Conservation (phyloP, 2,797 vertebrate genomes). For the Streptopelia turtur region DNA sequence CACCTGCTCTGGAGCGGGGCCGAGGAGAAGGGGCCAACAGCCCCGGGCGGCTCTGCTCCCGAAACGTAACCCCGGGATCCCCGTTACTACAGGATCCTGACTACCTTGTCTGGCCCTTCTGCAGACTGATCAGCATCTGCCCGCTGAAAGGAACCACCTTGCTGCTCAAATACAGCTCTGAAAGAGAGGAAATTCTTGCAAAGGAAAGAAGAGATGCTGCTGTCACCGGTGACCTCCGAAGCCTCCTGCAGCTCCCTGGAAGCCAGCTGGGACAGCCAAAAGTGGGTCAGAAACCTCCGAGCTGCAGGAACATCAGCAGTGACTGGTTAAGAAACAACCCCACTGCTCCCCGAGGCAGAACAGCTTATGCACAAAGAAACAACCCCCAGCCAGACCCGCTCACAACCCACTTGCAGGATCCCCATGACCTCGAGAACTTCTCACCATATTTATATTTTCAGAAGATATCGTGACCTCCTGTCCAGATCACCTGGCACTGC, state of each 20-base stretch:
- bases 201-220: neutral
- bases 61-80: neutral
- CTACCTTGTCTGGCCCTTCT: neutral
- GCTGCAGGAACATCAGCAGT: neutral
- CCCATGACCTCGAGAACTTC: neutral
- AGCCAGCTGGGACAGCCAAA: neutral
- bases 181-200: neutral
- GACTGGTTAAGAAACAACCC: neutral
- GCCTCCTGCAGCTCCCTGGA: neutral
- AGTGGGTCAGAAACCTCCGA: neutral
- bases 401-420: neutral
- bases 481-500: neutral
- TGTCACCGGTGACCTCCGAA: neutral
- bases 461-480: neutral
- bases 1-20: neutral
- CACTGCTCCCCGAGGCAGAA: neutral
- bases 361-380: neutral
- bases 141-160: neutral
- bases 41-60: neutral
- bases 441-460: neutral
- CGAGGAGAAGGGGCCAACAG: constrained; percentile 1
- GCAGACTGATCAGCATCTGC: neutral
- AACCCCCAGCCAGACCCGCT: neutral
- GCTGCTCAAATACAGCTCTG: neutral
- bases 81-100: neutral